Evolutionary conservation across 2,113 vertebrate genomes (phyloP), one percentile per base, ranked within the genome.

Genomic region (Apodemus sylvaticus): DNA sequence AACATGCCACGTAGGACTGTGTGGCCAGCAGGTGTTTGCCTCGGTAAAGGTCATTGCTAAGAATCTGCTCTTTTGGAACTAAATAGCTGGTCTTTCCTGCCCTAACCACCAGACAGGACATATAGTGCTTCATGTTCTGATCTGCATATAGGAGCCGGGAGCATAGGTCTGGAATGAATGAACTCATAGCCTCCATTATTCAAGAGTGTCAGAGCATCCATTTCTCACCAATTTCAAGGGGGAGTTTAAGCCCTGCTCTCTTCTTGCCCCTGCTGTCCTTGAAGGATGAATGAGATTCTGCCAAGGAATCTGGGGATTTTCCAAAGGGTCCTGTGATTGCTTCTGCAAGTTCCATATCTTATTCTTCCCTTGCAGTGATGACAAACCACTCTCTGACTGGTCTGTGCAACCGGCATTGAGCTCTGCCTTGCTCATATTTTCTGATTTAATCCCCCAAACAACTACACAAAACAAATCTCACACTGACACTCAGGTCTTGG

Each of bases 141-240:
- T 90, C 90, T 93, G 78, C 16, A 90, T 14, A 12, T 5, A 88
- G 48, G 79, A 51, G 42, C n/a, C 66, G 66, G 74, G 45, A 24
- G 36, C 2, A 42, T 58, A 90, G 42, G 76, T 77, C 87, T 88
- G 79, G 86, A 90, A 97, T 91, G 48, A 96, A 97, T 96, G 91
- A 94, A 77, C 58, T 29, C 48, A 71, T 0, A 6, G 20, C 78
- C 60, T 91, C 66, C 60, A n/a, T 64, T 87, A 94, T 42, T 82
- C 94, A 66, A 19, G 96, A 85, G 73, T 70, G 10, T n/a, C 87
- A 74, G 94, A 85, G 79, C 60, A 76, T 96, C 70, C 73, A 89
- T 94, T 96, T 89, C 86, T 86, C 94, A 93, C 83, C 58, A 92
- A 87, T 95, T 91, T 95, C 62, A 85, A 93, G 74, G 60, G 70